Evolutionary conservation across 2,113 vertebrate species (phyloP), one percentile per base, ranked within the genome.

Genomic region (Sinocyclocheilus maitianheensis): DNA sequence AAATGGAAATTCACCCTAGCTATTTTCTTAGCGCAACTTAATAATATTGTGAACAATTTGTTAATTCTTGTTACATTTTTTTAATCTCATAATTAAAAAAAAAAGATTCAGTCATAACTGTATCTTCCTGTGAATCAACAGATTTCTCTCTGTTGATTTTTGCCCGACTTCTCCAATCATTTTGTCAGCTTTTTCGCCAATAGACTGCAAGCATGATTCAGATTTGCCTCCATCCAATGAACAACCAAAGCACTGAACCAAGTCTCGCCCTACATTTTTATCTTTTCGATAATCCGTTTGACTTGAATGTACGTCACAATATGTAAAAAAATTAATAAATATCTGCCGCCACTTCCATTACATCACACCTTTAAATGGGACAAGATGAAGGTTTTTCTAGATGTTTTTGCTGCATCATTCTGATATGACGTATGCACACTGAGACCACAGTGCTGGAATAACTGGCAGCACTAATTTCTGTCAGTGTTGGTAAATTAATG

Each of bases 341-440:
- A 34, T 34, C 7, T 18, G 6, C 18, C 18, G 7, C 30, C 20
- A 34, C 30, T 71, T 71, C 1, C 8, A 37, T 40, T 40, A 37
- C 34, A 43, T 72, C 4, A 22, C 43, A 1, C 9, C 43, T 43
- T 43, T 43, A 43, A 43, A 43, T 43, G 8, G 43, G 43, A 43
- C 34, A 72, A 40, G 34, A 72, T 72, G 7, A 2, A 40, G 18
- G 1, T 72, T 22, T 40, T 78, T 58, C 18, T 58, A 77, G 9
- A 78, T 78, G 77, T 14, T 75, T 74, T 78, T 78, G 75, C 75
- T 60, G 24, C 30, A 58, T 78, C 51, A 78, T 78, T 34, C 48
- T 53, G 8, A 2, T 51, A 7, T 76, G 74, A 46, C 20, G 16
- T 71, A 43, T n/a, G 18, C 30, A 74, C 71, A 22, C 40, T 46